Conservation (phyloP, 2,797 vertebrate species). For the Rhadinocentrus ornatus region DNA sequence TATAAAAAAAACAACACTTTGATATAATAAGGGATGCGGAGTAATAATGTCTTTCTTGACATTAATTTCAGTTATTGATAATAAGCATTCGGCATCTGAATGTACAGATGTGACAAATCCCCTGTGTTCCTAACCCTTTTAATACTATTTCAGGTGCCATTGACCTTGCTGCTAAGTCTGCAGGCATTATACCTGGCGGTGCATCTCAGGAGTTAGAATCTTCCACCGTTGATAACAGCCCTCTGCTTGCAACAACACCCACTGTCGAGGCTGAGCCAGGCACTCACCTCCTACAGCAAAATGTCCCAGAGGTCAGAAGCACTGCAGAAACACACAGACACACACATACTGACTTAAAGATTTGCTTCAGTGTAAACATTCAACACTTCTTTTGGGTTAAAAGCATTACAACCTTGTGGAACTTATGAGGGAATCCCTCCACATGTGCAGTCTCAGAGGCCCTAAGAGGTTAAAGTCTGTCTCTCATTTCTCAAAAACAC, state of each 20-base stretch:
- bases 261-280: slow-evolving; percentile 59
- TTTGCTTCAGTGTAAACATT: background rate
- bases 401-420: background rate
- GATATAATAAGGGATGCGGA: background rate
- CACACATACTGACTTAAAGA: background rate
- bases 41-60: background rate
- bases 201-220: slow-evolving; percentile 84
- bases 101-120: slow-evolving; percentile 1
- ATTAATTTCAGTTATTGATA: background rate
- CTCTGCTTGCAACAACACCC: slow-evolving; percentile 57
- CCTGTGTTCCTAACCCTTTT: slow-evolving; percentile 19
- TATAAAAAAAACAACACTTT: background rate
- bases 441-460: background rate
- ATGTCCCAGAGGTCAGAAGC: slow-evolving; percentile 79
- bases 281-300: slow-evolving; percentile 77
- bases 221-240: slow-evolving; percentile 43
- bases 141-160: slow-evolving; percentile 87
- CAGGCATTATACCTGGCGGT: slow-evolving; percentile 94
- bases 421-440: background rate
- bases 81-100: background rate
- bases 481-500: background rate
- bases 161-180: slow-evolving; percentile 95
- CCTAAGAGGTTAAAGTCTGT: background rate
- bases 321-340: background rate
- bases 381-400: slow-evolving; percentile 4